These are phyloP conservation scores for Bimastos eiseni DNA, from an alignment of 2,888 invertebrate genomes.

Conservation along the genomic window DNA sequence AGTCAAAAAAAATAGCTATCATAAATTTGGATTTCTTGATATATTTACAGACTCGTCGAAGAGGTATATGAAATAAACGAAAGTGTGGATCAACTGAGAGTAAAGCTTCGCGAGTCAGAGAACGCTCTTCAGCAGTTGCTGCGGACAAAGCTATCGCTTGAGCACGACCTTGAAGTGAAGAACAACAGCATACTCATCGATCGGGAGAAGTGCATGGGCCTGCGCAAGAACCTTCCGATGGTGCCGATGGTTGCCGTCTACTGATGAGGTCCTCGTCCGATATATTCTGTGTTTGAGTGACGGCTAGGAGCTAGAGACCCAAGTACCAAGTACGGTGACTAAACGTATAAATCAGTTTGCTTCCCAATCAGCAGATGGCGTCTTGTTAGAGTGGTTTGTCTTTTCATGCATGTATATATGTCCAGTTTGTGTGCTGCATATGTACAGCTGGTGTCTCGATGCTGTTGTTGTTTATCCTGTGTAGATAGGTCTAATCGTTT, in stretches of 20 bases:
- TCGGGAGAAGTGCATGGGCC: conserved; percentile 89
- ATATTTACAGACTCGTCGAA: conserved; percentile 74
- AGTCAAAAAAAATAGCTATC: not conserved
- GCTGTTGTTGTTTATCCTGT: not conserved
- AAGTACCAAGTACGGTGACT: not conserved
- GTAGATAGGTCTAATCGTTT: not conserved
- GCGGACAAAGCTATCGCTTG: conserved; percentile 79
- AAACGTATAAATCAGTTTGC: conserved; percentile 6
- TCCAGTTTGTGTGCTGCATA: not conserved
- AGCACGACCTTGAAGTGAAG: conserved; percentile 83
- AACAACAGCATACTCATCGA: conserved; percentile 88
- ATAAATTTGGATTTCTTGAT: not conserved
- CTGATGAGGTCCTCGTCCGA: not conserved
- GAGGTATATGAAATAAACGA: conserved; percentile 84
- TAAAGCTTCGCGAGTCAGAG: conserved; percentile 71
- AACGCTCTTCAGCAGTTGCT: conserved; percentile 68
- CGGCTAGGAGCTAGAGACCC: not conserved
- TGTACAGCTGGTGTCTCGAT: not conserved
- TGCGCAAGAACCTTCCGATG: conserved; percentile 82
- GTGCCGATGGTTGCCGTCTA: conserved; percentile 46
- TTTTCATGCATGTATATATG: not conserved
- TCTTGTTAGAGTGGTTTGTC: not conserved
- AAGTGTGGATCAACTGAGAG: conserved; percentile 78
- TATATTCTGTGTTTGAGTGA: not conserved
- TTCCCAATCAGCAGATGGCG: not conserved